Evolutionary conservation across 1,140 invertebrate genomes (phyloP).

Genomic region (Lordiphosa mommai): DNA sequence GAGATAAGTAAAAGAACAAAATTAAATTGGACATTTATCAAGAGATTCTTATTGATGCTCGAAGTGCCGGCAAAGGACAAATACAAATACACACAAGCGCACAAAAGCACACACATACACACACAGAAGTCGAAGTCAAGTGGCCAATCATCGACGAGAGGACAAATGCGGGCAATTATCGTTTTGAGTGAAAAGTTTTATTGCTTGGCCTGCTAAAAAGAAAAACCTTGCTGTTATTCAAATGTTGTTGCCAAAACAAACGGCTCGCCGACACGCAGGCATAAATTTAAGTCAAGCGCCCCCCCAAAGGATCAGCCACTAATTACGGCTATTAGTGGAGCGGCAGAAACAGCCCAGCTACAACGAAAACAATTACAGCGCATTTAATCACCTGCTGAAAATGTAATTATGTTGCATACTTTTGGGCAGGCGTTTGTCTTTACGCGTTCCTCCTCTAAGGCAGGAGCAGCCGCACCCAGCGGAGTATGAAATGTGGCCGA

Average conservation of each 20-base stretch:
- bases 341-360: constrained; percentile 18
- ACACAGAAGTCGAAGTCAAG: constrained; percentile 43
- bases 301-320: constrained; percentile 39
- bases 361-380: constrained; percentile 74
- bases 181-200: constrained; percentile 78
- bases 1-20: constrained; percentile 76
- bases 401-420: constrained; percentile 77
- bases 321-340: constrained; percentile 67
- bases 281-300: constrained; percentile 51
- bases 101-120: constrained; percentile 17
- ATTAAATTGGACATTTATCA: constrained; percentile 80
- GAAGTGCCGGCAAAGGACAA: constrained; percentile 49
- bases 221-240: constrained; percentile 55
- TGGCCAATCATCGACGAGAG: constrained; percentile 30
- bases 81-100: constrained; percentile 23
- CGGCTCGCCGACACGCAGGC: constrained; percentile 53
- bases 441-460: constrained; percentile 9
- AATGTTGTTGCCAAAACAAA: constrained; percentile 69
- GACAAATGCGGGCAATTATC: constrained; percentile 73
- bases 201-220: constrained; percentile 32
- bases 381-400: constrained; percentile 79
- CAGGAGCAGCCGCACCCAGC: not conserved
- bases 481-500: constrained; percentile 44
- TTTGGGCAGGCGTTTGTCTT: constrained; percentile 23
- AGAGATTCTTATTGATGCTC: constrained; percentile 78